These are phyloP conservation scores for Drepana arcuata DNA, from an alignment of 1,140 invertebrate genomes.

Conservation along the genomic window DNA sequence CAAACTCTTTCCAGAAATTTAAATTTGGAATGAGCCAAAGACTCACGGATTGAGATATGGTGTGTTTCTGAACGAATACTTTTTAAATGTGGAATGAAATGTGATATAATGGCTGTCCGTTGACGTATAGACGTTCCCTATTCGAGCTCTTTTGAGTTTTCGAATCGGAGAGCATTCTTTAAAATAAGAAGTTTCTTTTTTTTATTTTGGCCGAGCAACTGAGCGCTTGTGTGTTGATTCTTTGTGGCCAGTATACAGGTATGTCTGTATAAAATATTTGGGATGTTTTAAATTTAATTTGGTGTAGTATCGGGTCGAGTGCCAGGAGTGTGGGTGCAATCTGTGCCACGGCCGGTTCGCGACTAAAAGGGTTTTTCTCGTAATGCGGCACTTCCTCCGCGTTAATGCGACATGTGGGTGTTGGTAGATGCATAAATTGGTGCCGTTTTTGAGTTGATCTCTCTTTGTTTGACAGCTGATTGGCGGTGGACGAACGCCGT, in stretches of 20 bases:
- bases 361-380: constrained; percentile 45
- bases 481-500: too few relatives aligned
- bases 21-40: constrained; percentile 57
- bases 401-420: constrained; percentile 33
- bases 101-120: constrained; percentile 37
- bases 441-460: constrained; percentile 14
- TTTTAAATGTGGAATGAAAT: constrained; percentile 45
- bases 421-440: constrained; percentile 18
- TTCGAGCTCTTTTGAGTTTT: constrained; percentile 19
- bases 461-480: constrained; percentile 12
- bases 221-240: too few relatives aligned
- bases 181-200: constrained; percentile 4
- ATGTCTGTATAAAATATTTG: constrained; percentile 29
- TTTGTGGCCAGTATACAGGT: constrained; percentile 24
- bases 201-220: not conserved
- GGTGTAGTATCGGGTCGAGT: constrained; percentile 22
- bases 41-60: constrained; percentile 52
- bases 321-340: constrained; percentile 52
- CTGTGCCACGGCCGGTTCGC: constrained; percentile 40
- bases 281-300: constrained; percentile 25
- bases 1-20: constrained; percentile 67
- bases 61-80: constrained; percentile 45
- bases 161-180: constrained; percentile 7
- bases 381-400: constrained; percentile 26
- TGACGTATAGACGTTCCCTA: constrained; percentile 30